phyloP scores from a whole-genome alignment of 2,113 vertebrate species.

The Peromyscus polionotus region DNA sequence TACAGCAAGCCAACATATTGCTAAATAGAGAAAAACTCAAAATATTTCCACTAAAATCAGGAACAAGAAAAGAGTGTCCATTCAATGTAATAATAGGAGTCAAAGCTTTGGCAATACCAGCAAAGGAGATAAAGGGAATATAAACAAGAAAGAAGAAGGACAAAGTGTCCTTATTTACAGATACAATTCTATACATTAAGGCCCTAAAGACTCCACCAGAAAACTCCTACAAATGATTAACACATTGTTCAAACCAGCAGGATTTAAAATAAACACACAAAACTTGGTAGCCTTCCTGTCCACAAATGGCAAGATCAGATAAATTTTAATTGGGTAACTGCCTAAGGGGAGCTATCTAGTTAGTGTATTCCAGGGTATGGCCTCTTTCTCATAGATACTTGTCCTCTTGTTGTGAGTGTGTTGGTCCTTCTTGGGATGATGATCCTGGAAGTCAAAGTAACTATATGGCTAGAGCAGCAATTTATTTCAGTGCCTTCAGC shows the following conservation, averaged over 20 bases:
- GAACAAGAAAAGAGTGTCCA: background rate
- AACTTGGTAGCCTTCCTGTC: background rate
- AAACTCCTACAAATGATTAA: background rate
- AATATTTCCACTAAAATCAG: background rate
- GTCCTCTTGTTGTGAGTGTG: background rate
- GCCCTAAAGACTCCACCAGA: background rate
- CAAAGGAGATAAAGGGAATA: background rate
- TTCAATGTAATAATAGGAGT: background rate
- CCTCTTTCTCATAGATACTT: background rate
- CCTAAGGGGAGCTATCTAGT: background rate
- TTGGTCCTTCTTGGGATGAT: background rate
- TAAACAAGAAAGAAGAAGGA: background rate
- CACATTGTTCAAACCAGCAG: background rate
- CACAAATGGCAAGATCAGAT: background rate
- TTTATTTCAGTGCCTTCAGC: background rate
- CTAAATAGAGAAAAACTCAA: background rate
- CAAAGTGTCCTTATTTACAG: background rate
- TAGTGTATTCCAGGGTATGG: background rate
- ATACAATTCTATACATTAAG: background rate
- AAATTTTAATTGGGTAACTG: background rate
- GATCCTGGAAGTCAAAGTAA: background rate
- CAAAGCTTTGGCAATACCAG: background rate
- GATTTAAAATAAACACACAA: background rate
- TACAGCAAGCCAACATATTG: background rate
- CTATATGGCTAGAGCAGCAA: background rate